Conservation (phyloP, 2,888 invertebrate genomes). For the Parnassius glacialis region DNA sequence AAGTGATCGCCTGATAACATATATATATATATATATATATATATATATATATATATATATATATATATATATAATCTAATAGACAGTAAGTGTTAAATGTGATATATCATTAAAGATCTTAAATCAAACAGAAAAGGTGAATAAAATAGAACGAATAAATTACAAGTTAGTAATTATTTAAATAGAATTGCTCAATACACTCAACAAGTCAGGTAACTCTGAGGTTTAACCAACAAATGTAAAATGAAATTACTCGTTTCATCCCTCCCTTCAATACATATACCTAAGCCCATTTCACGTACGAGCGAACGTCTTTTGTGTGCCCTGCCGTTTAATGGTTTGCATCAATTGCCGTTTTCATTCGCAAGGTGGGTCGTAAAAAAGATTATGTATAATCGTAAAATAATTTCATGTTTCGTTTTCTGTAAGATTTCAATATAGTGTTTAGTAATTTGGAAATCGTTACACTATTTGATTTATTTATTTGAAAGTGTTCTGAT, state of each 20-base stretch:
- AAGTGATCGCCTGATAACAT: too few relatives aligned
- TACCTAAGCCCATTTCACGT: slow-evolving; percentile 29
- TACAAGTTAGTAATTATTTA: too few relatives aligned
- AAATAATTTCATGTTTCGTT: slow-evolving; percentile 22
- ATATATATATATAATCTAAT: too few relatives aligned
- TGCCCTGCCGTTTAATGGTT: slow-evolving; percentile 31
- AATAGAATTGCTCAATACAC: too few relatives aligned
- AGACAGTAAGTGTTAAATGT: too few relatives aligned
- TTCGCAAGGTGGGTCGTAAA: slow-evolving; percentile 29
- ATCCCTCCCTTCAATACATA: slow-evolving; percentile 22
- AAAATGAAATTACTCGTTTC: slow-evolving; percentile 25
- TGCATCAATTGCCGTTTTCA: slow-evolving; percentile 33
- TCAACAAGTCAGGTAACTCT: not conserved
- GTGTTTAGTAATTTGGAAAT: slow-evolving; percentile 20
- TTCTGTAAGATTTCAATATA: slow-evolving; percentile 20
- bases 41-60: too few relatives aligned
- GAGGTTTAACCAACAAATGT: slow-evolving; percentile 19
- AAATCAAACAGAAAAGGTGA: too few relatives aligned
- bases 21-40: too few relatives aligned
- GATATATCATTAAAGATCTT: too few relatives aligned
- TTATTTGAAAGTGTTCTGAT: not conserved
- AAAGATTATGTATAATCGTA: slow-evolving; percentile 23
- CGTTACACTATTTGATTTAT: slow-evolving; percentile 9
- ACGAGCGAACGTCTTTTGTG: slow-evolving; percentile 30
- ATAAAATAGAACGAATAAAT: too few relatives aligned